Conservation (phyloP, 2,113 vertebrate genomes). For the Centropus bengalensis region DNA sequence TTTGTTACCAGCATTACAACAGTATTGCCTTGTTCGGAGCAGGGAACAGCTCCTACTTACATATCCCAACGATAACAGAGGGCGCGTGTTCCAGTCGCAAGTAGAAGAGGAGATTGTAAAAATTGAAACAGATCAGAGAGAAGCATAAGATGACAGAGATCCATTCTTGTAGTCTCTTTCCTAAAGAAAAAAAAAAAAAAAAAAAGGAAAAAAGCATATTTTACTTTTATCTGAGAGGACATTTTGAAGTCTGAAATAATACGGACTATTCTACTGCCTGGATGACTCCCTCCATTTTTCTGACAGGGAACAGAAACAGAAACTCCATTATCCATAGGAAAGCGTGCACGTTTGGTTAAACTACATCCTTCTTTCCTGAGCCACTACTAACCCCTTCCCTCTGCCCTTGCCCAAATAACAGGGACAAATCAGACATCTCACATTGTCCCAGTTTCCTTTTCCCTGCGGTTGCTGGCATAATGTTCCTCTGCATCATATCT, state of each 20-base stretch:
- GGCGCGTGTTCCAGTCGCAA: conserved; percentile 87
- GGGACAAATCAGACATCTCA: neutral
- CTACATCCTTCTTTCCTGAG: neutral
- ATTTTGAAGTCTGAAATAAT: neutral
- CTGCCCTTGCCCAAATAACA: neutral
- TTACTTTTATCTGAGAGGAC: conserved; percentile 20
- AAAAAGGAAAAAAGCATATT: neutral
- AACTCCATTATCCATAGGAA: neutral
- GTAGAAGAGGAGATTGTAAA: conserved; percentile 88
- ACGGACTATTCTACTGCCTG: neutral
- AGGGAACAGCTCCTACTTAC: conserved; percentile 74
- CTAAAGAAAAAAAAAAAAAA: conserved; percentile 60
- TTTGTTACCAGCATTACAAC: neutral
- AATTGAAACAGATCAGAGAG: conserved; percentile 91
- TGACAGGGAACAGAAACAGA: neutral
- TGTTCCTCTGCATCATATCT: neutral
- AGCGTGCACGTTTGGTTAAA: neutral
- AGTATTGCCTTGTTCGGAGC: neutral
- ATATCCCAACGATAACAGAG: conserved; percentile 83
- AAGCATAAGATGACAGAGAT: conserved; percentile 92
- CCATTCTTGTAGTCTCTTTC: conserved; percentile 96
- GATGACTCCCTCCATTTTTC: neutral
- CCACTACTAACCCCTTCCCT: neutral
- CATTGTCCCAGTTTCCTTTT: neutral
- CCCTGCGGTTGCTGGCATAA: neutral